Evolutionary conservation across 92 coral and sea anemone species (phyloP).

Genomic region (Micromussa lordhowensis): DNA sequence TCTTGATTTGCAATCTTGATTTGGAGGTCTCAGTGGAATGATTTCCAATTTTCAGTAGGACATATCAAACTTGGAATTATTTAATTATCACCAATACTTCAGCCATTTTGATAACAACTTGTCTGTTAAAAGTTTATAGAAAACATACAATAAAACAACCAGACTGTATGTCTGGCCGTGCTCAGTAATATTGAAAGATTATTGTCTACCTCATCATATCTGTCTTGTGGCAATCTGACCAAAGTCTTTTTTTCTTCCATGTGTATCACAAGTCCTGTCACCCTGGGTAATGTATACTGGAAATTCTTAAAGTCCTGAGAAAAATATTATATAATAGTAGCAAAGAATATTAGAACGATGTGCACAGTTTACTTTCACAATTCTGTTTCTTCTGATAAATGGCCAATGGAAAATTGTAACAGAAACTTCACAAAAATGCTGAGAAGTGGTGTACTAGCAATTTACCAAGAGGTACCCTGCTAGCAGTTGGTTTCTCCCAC

Average conservation of each 20-base stretch:
- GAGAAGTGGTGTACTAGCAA: no score
- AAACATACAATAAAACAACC: background rate
- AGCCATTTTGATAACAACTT: no score
- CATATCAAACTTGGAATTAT: no score
- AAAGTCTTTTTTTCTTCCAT: conserved; percentile 86
- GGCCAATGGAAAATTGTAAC: no score
- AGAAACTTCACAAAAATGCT: no score
- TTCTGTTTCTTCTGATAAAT: no score
- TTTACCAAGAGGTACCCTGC: no score
- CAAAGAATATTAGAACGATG: background rate
- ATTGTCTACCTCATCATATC: conserved; percentile 91
- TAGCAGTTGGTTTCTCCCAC: no score
- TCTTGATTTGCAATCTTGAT: background rate
- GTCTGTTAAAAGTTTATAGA: no score
- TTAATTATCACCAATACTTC: no score
- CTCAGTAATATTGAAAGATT: background rate
- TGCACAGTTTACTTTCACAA: background rate
- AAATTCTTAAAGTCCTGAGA: conserved; percentile 95
- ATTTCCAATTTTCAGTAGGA: no score
- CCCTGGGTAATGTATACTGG: conserved; percentile 96
- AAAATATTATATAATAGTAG: background rate
- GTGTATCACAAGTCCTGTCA: conserved; percentile 91
- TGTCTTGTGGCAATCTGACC: conserved; percentile 90
- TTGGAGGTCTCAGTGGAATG: background rate
- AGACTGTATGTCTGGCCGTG: background rate